These are phyloP conservation scores for Anguilla anguilla DNA, from an alignment of 2,797 vertebrate genomes.

Conservation along the genomic window DNA sequence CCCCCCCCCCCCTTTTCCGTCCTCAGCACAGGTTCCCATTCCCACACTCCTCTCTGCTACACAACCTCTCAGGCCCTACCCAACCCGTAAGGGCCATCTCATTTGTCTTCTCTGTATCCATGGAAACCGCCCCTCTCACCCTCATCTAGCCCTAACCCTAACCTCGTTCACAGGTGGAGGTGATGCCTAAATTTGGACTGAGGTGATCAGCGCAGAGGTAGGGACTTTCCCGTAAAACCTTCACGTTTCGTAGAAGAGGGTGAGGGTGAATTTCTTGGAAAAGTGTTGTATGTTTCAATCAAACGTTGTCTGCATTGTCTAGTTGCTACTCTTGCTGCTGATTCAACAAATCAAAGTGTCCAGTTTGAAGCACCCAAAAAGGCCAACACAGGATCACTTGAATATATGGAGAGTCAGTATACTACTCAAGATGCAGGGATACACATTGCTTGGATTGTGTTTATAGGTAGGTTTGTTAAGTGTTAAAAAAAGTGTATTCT, in stretches of 20 bases:
- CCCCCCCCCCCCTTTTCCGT: background rate
- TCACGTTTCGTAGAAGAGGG: background rate
- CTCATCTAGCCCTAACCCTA: background rate
- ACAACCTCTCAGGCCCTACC: constrained; percentile 51
- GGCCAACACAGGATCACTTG: background rate
- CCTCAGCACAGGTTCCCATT: constrained; percentile 56
- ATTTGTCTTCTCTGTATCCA: constrained; percentile 59
- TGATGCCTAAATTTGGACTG: constrained; percentile 50
- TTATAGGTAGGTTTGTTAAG: background rate
- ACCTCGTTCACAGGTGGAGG: background rate
- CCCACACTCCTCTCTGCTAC: constrained; percentile 43
- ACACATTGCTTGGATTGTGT: no score
- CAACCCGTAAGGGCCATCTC: constrained; percentile 48
- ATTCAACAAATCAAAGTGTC: background rate
- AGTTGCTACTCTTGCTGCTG: background rate
- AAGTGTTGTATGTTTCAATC: background rate
- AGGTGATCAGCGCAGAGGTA: constrained; percentile 42
- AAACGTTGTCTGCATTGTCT: background rate
- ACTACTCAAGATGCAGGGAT: background rate
- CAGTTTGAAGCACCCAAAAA: background rate
- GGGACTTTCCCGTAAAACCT: constrained; percentile 37
- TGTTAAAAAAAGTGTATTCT: background rate
- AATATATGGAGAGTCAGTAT: background rate
- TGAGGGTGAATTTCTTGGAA: background rate
- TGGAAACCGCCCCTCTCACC: constrained; percentile 48